These are phyloP conservation scores for Drosophila putrida DNA, from an alignment of 2,888 invertebrate species.

Conservation along the genomic window DNA sequence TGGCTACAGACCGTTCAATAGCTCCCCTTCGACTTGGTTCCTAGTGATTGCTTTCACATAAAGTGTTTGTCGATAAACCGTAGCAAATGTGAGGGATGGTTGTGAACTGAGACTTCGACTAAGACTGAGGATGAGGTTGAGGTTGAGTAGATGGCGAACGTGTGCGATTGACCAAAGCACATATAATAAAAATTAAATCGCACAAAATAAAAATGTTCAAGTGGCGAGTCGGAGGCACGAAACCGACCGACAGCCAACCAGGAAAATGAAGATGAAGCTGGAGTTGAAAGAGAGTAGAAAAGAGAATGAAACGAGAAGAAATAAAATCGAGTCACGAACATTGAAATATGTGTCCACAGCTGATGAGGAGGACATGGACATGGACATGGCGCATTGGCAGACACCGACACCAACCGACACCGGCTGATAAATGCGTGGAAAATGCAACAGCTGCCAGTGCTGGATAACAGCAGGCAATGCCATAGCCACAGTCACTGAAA, in stretches of 20 bases:
- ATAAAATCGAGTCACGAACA: conserved; percentile 78
- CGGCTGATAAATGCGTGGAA: conserved; percentile 81
- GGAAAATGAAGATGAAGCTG: conserved; percentile 33
- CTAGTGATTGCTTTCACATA: conserved; percentile 47
- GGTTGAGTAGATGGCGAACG: conserved; percentile 45
- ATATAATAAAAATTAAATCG: conserved; percentile 80
- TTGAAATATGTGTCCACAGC: conserved; percentile 76
- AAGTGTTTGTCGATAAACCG: conserved; percentile 77
- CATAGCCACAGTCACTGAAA: conserved; percentile 22
- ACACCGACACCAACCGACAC: conserved; percentile 47
- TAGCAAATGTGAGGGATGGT: conserved; percentile 64
- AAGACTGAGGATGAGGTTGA: conserved; percentile 8
- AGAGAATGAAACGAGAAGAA: conserved; percentile 6
- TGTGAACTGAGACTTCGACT: conserved; percentile 12
- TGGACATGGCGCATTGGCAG: conserved; percentile 65
- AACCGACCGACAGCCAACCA: conserved; percentile 30
- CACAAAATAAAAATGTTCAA: conserved; percentile 75
- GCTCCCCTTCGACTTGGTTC: conserved; percentile 14
- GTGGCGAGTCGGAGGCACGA: conserved; percentile 54
- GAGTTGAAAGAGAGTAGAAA: conserved; percentile 17
- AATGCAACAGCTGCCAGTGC: conserved; percentile 80
- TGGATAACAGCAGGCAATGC: conserved; percentile 67
- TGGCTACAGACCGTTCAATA: conserved; percentile 27
- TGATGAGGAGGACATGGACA: conserved; percentile 71
- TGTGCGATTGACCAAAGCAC: conserved; percentile 76